Base-by-base conservation (phyloP, 2,113 vertebrate species). In the Pachypanchax playfairii region DNA sequence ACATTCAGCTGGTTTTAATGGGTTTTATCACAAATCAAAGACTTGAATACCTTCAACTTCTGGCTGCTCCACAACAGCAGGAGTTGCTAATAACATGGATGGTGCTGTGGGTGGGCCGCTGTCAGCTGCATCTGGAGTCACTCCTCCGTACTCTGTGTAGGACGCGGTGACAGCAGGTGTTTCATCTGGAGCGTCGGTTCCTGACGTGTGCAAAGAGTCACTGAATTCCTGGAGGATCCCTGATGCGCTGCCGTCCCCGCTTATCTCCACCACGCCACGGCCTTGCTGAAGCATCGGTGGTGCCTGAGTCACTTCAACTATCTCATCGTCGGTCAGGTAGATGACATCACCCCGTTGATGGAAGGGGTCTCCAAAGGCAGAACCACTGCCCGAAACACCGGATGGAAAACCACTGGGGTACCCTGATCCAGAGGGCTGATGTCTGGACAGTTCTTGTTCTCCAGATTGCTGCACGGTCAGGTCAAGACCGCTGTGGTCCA, bases 361-460 rank as follows among this genome's bases (percentile, higher is more conserved):
- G 46, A 44, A 62, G 14, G 22, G 42, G 31, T 83, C 74, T 36
- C 75, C 87, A 24, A 84, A 87, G 42, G 69, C 77, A 33, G 85
- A 84, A n/a, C 70, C 73, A 4, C 75, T 79, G 21, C 67, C 62
- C 17, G 77, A 75, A 43, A 21, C 48, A 24, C 68, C 61, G 1
- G 85, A 87, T 11, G 66, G 33, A 65, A 82, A 41, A 1, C 80
- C 92, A 47, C 93, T 92, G 35, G 46, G 28, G 90, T 33, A 91
- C 10, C 74, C 85, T 4, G 86, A 91, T 39, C 62, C 67, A 49
- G 89, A 70, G 41, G 94, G 92, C 48, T 79, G 80, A 25, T 87
- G 6, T 33, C 92, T 93, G 3, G 94, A 95, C 12, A 94, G 67
- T 57, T 96, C 95, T 63, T 95, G 93, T 24, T 92, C 84, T 36